These are phyloP conservation scores for Cariama cristata DNA, from an alignment of 2,113 vertebrate genomes.

Conservation along the genomic window DNA sequence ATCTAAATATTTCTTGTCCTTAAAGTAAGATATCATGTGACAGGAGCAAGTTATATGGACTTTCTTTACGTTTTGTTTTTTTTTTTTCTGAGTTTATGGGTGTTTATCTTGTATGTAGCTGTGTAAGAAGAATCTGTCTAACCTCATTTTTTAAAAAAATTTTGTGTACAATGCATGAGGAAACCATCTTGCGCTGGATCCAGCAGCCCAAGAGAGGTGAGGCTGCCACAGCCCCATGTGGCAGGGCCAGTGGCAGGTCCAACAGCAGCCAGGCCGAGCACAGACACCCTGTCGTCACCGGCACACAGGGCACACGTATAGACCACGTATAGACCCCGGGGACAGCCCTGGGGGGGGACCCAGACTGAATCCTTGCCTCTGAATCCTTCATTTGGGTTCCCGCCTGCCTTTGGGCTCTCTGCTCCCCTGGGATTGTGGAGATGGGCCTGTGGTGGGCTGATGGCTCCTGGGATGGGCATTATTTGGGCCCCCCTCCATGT, in stretches of 20 bases:
- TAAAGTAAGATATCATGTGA: neutral
- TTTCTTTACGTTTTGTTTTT: neutral
- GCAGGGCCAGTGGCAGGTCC: neutral
- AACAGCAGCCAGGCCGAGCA: neutral
- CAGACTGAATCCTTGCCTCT: neutral
- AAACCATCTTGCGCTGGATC: neutral
- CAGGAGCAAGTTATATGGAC: neutral
- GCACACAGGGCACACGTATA: neutral
- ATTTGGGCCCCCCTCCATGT: neutral
- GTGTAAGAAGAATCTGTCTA: neutral
- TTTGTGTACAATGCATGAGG: neutral
- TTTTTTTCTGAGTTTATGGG: neutral
- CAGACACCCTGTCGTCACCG: too few relatives aligned
- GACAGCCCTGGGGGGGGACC: neutral
- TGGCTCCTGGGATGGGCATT: neutral
- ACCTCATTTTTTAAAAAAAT: neutral
- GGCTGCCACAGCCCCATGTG: neutral
- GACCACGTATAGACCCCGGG: neutral
- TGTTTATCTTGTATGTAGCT: neutral
- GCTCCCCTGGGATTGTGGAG: neutral
- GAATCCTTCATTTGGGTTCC: neutral
- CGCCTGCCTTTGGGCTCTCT: fast-evolving
- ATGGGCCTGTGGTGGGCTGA: fast-evolving
- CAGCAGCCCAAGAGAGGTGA: neutral
- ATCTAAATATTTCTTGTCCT: neutral